phyloP scores from a whole-genome alignment of 2,113 vertebrate genomes.

The Bagarius yarrelli region DNA sequence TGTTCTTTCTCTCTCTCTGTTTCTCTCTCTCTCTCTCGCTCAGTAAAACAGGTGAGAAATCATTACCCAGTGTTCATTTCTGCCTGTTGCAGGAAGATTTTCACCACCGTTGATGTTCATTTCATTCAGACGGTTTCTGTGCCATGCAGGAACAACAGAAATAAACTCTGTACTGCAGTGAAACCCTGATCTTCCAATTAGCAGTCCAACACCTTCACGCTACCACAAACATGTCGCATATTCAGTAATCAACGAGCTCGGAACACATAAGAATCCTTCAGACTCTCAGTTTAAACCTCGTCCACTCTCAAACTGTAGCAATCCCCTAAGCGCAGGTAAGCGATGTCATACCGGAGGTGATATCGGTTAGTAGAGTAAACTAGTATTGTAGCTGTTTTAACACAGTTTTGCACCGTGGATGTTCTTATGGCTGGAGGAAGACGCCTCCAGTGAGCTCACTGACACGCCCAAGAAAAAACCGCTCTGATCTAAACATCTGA shows the following conservation, averaged over 20 bases:
- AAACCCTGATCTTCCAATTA: too few relatives aligned
- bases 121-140: not conserved
- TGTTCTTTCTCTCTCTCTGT: too few relatives aligned
- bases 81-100: conserved; percentile 2
- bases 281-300: not conserved
- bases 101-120: not conserved
- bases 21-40: not conserved
- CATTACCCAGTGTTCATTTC: not conserved
- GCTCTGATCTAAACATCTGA: not conserved
- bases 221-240: not conserved
- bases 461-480: not conserved
- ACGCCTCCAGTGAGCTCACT: not conserved
- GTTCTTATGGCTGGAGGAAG: not conserved
- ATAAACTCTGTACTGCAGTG: not conserved
- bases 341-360: too few relatives aligned
- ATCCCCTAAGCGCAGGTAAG: too few relatives aligned
- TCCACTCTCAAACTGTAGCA: not conserved
- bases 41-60: not conserved
- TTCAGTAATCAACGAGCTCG: not conserved
- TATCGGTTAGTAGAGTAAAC: too few relatives aligned
- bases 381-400: too few relatives aligned
- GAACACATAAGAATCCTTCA: not conserved
- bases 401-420: not conserved
- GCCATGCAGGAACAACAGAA: not conserved
- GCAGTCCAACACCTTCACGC: too few relatives aligned